Conservation (phyloP, 1,140 invertebrate species). For the Drosophila oshimai region DNA sequence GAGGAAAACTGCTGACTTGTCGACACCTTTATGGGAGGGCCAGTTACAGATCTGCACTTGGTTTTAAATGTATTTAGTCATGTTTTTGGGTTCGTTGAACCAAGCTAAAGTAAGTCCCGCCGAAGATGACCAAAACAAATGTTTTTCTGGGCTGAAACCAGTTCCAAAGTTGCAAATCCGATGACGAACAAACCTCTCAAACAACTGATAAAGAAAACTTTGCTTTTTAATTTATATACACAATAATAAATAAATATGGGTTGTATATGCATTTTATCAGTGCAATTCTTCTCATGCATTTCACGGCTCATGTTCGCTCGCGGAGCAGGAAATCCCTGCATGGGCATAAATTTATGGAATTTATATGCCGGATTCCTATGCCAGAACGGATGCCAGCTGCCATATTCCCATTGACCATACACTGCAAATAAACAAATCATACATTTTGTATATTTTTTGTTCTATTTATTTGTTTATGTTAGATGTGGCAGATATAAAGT, state of each 20-base stretch:
- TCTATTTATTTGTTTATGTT: constrained; percentile 19
- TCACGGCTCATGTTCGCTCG: not conserved
- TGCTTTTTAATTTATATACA: constrained; percentile 3
- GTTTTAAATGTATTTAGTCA: constrained; percentile 22
- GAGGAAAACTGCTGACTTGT: constrained; percentile 46
- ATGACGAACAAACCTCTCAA: constrained; percentile 30
- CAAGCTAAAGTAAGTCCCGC: constrained; percentile 21
- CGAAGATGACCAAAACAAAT: constrained; percentile 61
- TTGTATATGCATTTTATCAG: constrained; percentile 16
- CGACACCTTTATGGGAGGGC: constrained; percentile 35
- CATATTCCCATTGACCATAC: not conserved
- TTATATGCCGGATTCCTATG: constrained; percentile 34
- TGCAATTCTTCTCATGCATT: constrained; percentile 1
- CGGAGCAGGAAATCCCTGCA: constrained; percentile 30
- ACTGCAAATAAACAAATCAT: constrained; percentile 20
- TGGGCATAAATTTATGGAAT: constrained; percentile 52
- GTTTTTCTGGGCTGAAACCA: constrained; percentile 34
- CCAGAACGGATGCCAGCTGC: constrained; percentile 35
- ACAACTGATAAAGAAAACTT: constrained; percentile 37
- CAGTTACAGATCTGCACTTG: constrained; percentile 30
- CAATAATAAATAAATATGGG: constrained; percentile 22
- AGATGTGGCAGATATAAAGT: not conserved
- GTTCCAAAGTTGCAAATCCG: constrained; percentile 30
- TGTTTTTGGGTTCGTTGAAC: constrained; percentile 53
- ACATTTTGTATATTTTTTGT: constrained; percentile 15